Conservation (phyloP, 1,140 invertebrate species). For the Mylabris phalerata region DNA sequence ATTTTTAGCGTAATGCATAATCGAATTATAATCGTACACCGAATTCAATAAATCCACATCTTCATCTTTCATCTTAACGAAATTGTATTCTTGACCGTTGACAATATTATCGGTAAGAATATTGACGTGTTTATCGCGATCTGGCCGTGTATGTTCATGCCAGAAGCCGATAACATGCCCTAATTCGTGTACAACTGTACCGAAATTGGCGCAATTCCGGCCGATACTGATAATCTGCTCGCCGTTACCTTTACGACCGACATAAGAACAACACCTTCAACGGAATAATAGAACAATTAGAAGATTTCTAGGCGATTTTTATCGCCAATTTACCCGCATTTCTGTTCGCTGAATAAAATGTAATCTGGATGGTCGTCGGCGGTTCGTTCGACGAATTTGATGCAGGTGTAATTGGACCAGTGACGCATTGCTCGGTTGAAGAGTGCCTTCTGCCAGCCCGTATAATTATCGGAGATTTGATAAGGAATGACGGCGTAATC, state of each 20-base stretch:
- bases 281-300: not conserved
- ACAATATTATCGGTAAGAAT: constrained; percentile 93
- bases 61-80: constrained; percentile 87
- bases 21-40: constrained; percentile 90
- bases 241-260: constrained; percentile 35
- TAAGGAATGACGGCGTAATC: constrained; percentile 19
- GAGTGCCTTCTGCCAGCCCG: constrained; percentile 12
- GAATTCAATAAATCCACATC: constrained; percentile 91
- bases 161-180: constrained; percentile 76
- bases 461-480: constrained; percentile 19
- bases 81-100: constrained; percentile 93
- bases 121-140: constrained; percentile 86
- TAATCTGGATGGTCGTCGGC: constrained; percentile 14
- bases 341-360: constrained; percentile 21
- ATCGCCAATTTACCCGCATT: constrained; percentile 11
- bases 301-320: too few relatives aligned
- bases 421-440: constrained; percentile 21
- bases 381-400: constrained; percentile 20
- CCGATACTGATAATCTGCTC: constrained; percentile 32
- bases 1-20: constrained; percentile 96
- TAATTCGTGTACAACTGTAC: constrained; percentile 48
- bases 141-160: constrained; percentile 96
- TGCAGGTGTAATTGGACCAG: constrained; percentile 22
- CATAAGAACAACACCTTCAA: constrained; percentile 38
- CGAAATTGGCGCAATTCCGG: constrained; percentile 33